phyloP scores from a whole-genome alignment of 2,888 invertebrate genomes.

The Cinara cedri region DNA sequence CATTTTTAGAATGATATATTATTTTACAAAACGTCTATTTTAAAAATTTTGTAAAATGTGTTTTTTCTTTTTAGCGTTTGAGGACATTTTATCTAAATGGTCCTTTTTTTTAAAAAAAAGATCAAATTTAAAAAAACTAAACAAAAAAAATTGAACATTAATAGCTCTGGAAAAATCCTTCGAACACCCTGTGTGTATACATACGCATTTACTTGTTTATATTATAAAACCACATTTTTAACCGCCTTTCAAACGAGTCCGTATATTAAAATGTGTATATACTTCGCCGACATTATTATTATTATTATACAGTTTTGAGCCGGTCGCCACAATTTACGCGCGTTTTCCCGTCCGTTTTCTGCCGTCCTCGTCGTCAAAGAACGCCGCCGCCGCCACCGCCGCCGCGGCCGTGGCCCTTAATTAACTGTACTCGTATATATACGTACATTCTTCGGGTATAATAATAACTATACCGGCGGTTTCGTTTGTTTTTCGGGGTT shows the following conservation, averaged over 20 bases:
- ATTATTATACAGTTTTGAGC: conserved; percentile 14
- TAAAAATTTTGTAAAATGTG: no score
- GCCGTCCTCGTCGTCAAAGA: neutral
- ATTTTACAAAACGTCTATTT: no score
- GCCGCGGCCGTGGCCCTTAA: neutral
- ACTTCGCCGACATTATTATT: neutral
- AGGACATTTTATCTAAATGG: no score
- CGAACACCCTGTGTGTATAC: no score
- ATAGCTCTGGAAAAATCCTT: no score
- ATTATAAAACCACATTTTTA: conserved; percentile 10
- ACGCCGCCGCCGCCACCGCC: neutral
- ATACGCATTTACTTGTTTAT: no score
- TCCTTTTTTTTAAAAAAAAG: no score
- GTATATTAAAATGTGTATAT: neutral
- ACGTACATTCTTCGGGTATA: conserved; percentile 4
- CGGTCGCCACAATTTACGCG: conserved; percentile 4
- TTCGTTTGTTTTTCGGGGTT: neutral
- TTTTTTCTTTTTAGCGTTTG: no score
- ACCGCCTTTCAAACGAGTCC: neutral
- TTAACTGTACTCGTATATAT: conserved; percentile 22
- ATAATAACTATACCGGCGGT: neutral
- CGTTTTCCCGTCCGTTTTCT: conserved; percentile 1
- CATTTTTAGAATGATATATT: no score
- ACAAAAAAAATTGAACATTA: no score
- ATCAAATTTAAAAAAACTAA: no score